These are phyloP conservation scores for Epinotia ramella DNA, from an alignment of 2,888 invertebrate species.

Conservation along the genomic window DNA sequence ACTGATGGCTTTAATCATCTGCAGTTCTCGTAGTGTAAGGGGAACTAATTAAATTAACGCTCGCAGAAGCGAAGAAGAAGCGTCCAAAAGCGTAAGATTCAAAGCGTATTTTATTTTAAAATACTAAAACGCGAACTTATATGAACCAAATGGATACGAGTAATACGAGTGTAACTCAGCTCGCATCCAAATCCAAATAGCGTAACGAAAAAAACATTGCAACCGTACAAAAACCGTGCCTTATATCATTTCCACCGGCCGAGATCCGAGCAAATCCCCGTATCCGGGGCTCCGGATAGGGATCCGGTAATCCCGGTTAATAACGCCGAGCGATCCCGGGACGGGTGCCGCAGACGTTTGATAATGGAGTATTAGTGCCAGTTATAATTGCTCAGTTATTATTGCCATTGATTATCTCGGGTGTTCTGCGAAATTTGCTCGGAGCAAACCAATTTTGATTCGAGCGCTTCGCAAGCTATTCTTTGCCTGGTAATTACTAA, in stretches of 20 bases:
- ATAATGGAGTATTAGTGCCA: conserved; percentile 77
- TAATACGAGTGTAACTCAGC: background rate
- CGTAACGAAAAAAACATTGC: conserved; percentile 51
- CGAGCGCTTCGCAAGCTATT: conserved; percentile 3
- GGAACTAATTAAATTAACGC: conserved; percentile 3
- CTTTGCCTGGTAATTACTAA: conserved; percentile 3
- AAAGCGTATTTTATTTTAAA: conserved; percentile 1
- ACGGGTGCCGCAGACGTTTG: conserved; percentile 66
- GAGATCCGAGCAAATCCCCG: conserved; percentile 83
- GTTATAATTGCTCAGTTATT: conserved; percentile 78
- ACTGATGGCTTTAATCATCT: conserved; percentile 1
- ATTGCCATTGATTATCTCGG: conserved; percentile 62
- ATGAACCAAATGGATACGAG: conserved; percentile 2
- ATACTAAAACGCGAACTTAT: too few relatives aligned
- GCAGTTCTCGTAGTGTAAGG: conserved; percentile 1
- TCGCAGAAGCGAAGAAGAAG: background rate
- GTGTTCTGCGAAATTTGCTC: conserved; percentile 39
- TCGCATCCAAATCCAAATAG: conserved; percentile 49
- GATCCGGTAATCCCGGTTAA: conserved; percentile 84
- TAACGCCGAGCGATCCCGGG: conserved; percentile 72
- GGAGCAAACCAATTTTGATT: conserved; percentile 15
- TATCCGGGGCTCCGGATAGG: conserved; percentile 77
- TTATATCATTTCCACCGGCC: conserved; percentile 81
- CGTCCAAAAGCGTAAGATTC: background rate
- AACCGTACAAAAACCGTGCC: conserved; percentile 56